Conservation (phyloP, 2,888 invertebrate genomes). For the Mamestra brassicae region DNA sequence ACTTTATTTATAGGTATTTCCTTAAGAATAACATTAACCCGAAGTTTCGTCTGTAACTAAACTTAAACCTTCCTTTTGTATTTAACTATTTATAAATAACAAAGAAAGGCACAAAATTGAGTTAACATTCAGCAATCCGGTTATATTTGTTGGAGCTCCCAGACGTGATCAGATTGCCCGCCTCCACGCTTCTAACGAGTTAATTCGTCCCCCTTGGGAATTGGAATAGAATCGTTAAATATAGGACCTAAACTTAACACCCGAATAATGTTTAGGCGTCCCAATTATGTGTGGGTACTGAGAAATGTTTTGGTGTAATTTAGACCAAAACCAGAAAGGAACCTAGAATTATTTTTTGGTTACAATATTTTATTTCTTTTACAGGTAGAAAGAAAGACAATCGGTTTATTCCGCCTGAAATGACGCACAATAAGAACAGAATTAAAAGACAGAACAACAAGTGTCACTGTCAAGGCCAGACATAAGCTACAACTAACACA, state of each 20-base stretch:
- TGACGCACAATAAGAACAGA: too few relatives aligned
- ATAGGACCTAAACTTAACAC: neutral
- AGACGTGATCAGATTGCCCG: slow-evolving; percentile 28
- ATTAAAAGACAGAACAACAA: too few relatives aligned
- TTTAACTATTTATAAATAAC: neutral
- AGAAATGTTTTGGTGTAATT: neutral
- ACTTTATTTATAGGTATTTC: neutral
- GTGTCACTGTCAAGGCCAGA: too few relatives aligned
- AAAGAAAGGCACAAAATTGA: neutral
- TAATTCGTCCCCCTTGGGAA: neutral
- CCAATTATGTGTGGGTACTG: neutral
- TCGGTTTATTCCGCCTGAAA: too few relatives aligned
- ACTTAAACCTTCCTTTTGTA: neutral
- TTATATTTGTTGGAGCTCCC: slow-evolving; percentile 1
- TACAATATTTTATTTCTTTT: neutral
- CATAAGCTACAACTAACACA: too few relatives aligned
- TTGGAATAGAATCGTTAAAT: slow-evolving; percentile 1
- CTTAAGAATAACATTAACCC: neutral
- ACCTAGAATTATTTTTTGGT: neutral
- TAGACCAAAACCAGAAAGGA: neutral
- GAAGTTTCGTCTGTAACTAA: neutral
- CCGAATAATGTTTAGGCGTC: neutral
- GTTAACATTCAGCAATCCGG: neutral
- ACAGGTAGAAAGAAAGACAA: too few relatives aligned
- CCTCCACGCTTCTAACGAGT: slow-evolving; percentile 3